These are phyloP conservation scores for Ommatoiulus sabulosus DNA, from an alignment of 2,888 invertebrate genomes.

Conservation along the genomic window DNA sequence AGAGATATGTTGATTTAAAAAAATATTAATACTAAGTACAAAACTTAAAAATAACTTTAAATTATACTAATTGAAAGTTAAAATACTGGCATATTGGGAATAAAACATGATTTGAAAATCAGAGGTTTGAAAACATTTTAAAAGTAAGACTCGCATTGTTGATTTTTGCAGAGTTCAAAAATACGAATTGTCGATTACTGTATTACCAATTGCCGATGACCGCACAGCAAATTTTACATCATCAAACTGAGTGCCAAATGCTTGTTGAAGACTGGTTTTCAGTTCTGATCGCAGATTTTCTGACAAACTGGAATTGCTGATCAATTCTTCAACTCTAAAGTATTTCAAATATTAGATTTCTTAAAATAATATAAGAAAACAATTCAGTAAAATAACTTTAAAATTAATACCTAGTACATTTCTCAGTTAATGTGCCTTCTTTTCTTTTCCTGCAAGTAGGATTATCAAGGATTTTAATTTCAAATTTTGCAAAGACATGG, in stretches of 20 bases:
- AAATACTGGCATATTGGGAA: background rate
- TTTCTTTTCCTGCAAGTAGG: constrained; percentile 30
- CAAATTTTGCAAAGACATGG: no score
- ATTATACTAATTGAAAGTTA: background rate
- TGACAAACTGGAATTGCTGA: constrained; percentile 17
- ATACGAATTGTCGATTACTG: background rate
- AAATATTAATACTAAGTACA: constrained; percentile 65
- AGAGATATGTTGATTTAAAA: no score
- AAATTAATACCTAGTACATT: constrained; percentile 58
- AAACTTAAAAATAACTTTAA: background rate
- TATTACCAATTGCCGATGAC: constrained; percentile 59
- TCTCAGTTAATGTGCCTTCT: constrained; percentile 44
- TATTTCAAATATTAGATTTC: no score
- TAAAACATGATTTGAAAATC: no score
- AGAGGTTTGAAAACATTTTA: no score
- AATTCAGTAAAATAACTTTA: no score
- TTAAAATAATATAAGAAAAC: no score
- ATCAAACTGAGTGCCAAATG: constrained; percentile 51
- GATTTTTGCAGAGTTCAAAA: background rate
- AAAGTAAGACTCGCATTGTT: no score
- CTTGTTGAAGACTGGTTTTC: background rate
- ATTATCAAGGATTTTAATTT: background rate
- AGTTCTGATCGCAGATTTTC: background rate
- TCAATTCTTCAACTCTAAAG: constrained; percentile 54
- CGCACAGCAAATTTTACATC: constrained; percentile 56